A percentile compares a stretch with the other conserved stretches of the same genome.
Conservation (phyloP, 2,113 vertebrate species). For the Dolichallabes microphthalmus region DNA sequence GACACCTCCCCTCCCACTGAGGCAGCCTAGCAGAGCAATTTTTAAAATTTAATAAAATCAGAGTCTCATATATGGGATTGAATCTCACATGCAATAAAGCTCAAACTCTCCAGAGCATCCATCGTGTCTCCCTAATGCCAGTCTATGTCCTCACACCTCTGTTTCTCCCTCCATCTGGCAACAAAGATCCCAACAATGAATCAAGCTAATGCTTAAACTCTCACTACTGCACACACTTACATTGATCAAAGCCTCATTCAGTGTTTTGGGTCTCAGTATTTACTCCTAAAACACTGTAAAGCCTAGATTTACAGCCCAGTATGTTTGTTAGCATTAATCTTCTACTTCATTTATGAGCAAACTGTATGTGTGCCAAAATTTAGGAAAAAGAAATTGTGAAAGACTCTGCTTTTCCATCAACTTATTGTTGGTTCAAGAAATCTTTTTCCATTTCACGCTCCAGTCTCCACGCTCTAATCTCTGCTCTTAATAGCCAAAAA, state of each 20-base stretch:
- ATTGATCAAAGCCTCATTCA: constrained; percentile 26
- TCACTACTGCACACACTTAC: background rate
- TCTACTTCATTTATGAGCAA: background rate
- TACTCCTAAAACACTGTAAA: background rate
- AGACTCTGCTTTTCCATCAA: background rate
- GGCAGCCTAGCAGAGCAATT: constrained; percentile 57
- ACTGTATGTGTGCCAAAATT: background rate
- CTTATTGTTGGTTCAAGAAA: no score
- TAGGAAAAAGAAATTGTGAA: background rate
- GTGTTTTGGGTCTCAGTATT: background rate
- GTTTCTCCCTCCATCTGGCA: constrained; percentile 29
- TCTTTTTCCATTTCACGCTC: background rate
- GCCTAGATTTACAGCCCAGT: background rate
- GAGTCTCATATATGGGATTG: constrained; percentile 58
- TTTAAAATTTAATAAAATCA: constrained; percentile 67
- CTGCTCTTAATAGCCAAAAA: background rate
- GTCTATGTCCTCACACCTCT: constrained; percentile 35
- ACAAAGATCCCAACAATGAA: constrained; percentile 6
- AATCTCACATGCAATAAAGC: constrained; percentile 60
- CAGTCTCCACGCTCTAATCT: background rate
- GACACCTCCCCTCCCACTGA: background rate
- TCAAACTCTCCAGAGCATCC: constrained; percentile 38
- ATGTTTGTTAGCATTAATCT: no score
- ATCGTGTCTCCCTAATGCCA: background rate
- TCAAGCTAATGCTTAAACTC: background rate